Evolutionary conservation across 2,888 invertebrate genomes (phyloP), one percentile per base, ranked within the genome.

Genomic region (Diaperis boleti): DNA sequence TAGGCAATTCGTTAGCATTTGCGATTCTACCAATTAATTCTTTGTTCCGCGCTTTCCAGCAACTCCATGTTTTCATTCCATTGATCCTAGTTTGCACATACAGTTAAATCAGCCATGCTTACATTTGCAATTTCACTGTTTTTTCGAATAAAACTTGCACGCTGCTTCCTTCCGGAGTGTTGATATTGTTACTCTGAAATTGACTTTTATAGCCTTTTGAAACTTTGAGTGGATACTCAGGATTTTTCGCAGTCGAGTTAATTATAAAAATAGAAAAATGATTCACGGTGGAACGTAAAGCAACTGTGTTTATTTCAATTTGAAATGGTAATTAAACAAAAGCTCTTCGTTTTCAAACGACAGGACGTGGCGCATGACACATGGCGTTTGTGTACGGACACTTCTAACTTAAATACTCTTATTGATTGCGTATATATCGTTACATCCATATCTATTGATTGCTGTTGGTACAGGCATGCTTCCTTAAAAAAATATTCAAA

Each of bases 1-100:
- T 66, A 64, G 63, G 59, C 59, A 62, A 70, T 67, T 70, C 70
- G 70, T 70, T 70, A 70, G 70, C 65, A 66, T 67, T 67, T 65
- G 67, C 65, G 55, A 59, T 47, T 50, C 61, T 67, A 54, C 70
- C 70, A 70, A 69, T 70, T 69, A 69, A 68, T 69, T 68, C 70
- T 66, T 70, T 67, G 69, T 70, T 64, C 67, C 52, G 44, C 35
- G 57, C 52, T 42, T 52, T 44, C 14, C 56, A 42, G 55, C 57
- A 41, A 37, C 26, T 52, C 52, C 15, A 55, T 52, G 50, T 61
- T 64, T 45, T 61, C 50, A 37, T 54, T 50, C 44, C 64, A 64
- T 62, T 64, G 64, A 64, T 59, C 59, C 54, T 33, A 44, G 54
- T 60, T 63, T 59, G 44, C 63, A 63, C 54, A 55, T 50, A 31